phyloP scores from a whole-genome alignment of 2,113 vertebrate genomes.

The Anolis carolinensis region DNA sequence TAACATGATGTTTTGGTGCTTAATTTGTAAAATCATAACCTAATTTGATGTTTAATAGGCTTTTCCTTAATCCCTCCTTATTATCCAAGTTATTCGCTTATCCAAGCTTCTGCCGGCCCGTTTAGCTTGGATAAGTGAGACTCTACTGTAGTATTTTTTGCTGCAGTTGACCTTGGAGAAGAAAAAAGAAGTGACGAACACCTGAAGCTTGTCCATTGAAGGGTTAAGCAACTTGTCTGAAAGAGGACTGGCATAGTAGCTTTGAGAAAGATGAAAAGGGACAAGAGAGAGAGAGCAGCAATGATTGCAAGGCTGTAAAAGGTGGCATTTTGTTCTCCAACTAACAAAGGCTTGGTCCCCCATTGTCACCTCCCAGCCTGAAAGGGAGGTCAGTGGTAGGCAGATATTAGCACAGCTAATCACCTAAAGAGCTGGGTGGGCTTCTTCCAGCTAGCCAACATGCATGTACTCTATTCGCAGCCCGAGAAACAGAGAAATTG shows the following conservation, averaged over 20 bases:
- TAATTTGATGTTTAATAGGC: too few species aligned
- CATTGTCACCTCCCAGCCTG: constrained; percentile 40
- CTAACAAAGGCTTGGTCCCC: constrained; percentile 62
- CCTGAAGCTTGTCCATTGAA: background rate
- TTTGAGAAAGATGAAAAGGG: constrained; percentile 52
- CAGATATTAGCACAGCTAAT: constrained; percentile 77
- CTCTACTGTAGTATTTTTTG: too few species aligned
- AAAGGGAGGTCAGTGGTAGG: constrained; percentile 65
- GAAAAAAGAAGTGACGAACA: background rate
- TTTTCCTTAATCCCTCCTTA: too few species aligned
- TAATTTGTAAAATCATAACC: too few species aligned
- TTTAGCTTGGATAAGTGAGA: too few species aligned
- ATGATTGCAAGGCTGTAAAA: constrained; percentile 51
- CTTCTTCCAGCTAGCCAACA: background rate
- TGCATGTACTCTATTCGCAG: constrained; percentile 32
- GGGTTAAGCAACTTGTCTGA: constrained; percentile 49
- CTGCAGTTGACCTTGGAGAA: background rate
- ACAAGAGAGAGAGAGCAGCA: constrained; percentile 6
- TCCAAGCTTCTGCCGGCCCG: too few species aligned
- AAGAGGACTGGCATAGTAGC: constrained; percentile 11
- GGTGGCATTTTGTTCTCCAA: constrained; percentile 57
- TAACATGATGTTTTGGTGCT: too few species aligned
- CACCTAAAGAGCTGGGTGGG: constrained; percentile 69
- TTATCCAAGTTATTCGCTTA: too few species aligned
- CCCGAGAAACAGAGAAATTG: constrained; percentile 51